Evolutionary conservation across 1,140 invertebrate species (phyloP).

Genomic region (Rhyzopertha dominica): DNA sequence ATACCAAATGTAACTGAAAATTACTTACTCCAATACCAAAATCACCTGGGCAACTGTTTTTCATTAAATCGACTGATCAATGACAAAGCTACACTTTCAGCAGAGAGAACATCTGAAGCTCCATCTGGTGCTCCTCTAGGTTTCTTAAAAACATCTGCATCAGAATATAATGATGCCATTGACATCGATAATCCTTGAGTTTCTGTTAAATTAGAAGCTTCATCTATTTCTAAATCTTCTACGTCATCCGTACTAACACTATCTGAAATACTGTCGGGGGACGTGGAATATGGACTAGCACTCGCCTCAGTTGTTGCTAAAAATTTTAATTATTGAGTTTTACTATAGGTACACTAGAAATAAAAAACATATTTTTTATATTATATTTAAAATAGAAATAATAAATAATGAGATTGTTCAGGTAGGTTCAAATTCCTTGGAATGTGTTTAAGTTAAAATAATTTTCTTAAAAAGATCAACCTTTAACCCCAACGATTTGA

Average conservation of each 20-base stretch:
- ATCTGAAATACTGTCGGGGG: conserved; percentile 47
- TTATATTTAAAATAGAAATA: too few species aligned
- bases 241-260: conserved; percentile 52
- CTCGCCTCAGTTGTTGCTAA: conserved; percentile 51
- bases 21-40: conserved; percentile 3
- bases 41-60: conserved; percentile 61
- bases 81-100: conserved; percentile 74
- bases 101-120: conserved; percentile 53
- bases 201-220: conserved; percentile 46
- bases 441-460: too few species aligned
- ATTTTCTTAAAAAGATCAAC: too few species aligned
- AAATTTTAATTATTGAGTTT: too few species aligned
- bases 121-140: conserved; percentile 44
- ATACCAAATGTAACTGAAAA: neutral
- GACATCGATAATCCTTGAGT: conserved; percentile 54
- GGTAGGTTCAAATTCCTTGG: too few species aligned
- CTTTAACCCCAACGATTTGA: too few species aligned
- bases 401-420: too few species aligned
- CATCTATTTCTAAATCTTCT: conserved; percentile 51
- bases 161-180: conserved; percentile 60
- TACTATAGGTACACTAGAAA: too few species aligned
- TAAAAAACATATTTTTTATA: too few species aligned
- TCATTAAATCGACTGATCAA: conserved; percentile 72
- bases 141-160: conserved; percentile 48
- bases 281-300: conserved; percentile 52